phyloP scores from a whole-genome alignment of 2,888 invertebrate species.

The Melipona bicolor region DNA sequence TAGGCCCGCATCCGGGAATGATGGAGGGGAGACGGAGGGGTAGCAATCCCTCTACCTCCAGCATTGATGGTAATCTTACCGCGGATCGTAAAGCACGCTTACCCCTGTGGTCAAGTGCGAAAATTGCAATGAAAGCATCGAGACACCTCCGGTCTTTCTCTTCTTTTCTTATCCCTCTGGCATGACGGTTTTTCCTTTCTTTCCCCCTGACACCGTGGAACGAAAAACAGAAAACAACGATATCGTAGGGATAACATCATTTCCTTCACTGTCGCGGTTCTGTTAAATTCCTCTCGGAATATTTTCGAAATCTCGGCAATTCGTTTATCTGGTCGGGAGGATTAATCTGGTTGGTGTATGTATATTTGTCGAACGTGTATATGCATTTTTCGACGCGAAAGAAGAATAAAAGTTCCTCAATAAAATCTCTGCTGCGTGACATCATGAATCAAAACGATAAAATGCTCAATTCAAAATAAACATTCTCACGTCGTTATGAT shows the following conservation, averaged over 20 bases:
- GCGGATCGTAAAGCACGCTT: slow-evolving; percentile 73
- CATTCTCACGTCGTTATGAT: neutral
- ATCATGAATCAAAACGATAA: neutral
- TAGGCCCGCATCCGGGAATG: slow-evolving; percentile 67
- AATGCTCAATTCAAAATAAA: neutral
- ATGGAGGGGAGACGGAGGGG: slow-evolving; percentile 55
- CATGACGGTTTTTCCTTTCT: slow-evolving; percentile 15
- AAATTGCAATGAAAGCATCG: slow-evolving; percentile 74
- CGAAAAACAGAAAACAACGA: slow-evolving; percentile 31
- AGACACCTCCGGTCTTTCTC: slow-evolving; percentile 50
- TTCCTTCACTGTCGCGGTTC: neutral
- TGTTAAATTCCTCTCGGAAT: slow-evolving; percentile 3
- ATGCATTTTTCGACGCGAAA: neutral
- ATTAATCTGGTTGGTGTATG: neutral
- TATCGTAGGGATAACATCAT: neutral
- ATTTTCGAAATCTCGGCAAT: neutral
- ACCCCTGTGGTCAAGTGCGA: slow-evolving; percentile 75
- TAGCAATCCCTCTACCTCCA: slow-evolving; percentile 48
- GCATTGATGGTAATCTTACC: slow-evolving; percentile 71
- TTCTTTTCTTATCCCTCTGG: slow-evolving; percentile 19
- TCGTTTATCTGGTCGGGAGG: neutral
- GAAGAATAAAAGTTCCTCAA: too few relatives aligned
- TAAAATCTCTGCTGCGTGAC: neutral
- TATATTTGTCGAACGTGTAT: too few relatives aligned
- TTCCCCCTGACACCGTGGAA: neutral